Evolutionary conservation across 2,888 invertebrate genomes (phyloP), one percentile per base, ranked within the genome.

Genomic region (Ceramica pisi): DNA sequence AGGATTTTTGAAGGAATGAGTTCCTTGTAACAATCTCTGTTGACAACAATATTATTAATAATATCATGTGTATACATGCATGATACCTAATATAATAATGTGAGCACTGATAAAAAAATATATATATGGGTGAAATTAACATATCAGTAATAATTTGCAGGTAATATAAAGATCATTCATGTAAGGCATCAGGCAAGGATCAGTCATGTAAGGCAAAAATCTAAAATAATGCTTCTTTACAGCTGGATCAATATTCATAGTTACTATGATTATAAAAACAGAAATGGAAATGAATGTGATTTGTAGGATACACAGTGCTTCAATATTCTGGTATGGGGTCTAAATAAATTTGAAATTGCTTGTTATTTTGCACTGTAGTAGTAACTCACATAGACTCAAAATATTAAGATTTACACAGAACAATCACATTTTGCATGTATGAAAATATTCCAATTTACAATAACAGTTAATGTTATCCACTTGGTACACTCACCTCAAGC

Each of bases 401-500:
- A 53, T 41, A 53, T 38, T 57, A 21, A 56, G 12, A 53, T 26
- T 10, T 19, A 21, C 9, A 51, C 19, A 51, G 19, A 48, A 46
- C 23, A 51, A 55, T 26, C 0, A 7, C 0, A 48, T 48, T 44
- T 35, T 38, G 7, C 23, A 21, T 59, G 12, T 64, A 41, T 46
- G 50, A n/a, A 59, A 53, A 35, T 65, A 67, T n/a, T 51, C 26
- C 12, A 60, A 19, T 38, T 21, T 55, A 50, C n/a, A 63, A 8
- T 55, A 59, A 55, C 38, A 46, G 21, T 38, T 10, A 23, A 23
- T 50, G 55, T 12, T n/a, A 16, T 23, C 41, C 53, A 26, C 14
- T 14, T 21, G 48, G 12, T 14, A 35, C 9, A 68, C 80, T 78
- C 87, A 97, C 97, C 97, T 96, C 68, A 98, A 95, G 81, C 98